Base-by-base conservation (phyloP, 1,140 invertebrate genomes). In the Anadara kagoshimensis region DNA sequence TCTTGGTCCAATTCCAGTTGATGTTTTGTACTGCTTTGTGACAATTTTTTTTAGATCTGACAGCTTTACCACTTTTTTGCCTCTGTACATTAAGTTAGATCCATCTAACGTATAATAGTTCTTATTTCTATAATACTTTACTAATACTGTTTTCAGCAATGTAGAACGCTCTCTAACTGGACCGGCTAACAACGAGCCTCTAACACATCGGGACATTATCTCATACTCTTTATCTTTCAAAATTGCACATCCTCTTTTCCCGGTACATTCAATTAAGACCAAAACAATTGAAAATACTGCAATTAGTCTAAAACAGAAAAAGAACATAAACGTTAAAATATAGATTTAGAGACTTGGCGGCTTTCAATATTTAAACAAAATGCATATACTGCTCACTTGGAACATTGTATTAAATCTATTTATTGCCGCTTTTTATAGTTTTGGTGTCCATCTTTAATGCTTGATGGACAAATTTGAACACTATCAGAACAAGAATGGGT, bases 1-100 rank as follows among this genome's bases (percentile, higher is more conserved):
- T 16, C 54, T 57, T 8, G 54, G 54, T 57, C 54, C 54, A 26
- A 57, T 57, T 20, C 54, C 5, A 12, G 24, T 57, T 57, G 24
- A 5, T 57, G 24, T 14, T 53, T 7, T 53, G 51, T 53, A 53
- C 51, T n/a, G 16, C 51, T n/a, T 20, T 14, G 16, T 14, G 51
- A 53, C 51, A 53, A 14, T 53, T 20, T 14, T 53, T 20, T 53
- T 53, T 53, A 14, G 16, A n/a, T n/a, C 16, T 14, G 22, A 53
- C 51, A 53, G 51, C 16, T 20, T 53, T 53, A 53, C 22, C 22
- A 53, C 22, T 20, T n/a, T n/a, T n/a, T n/a, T 53, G 22, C 22
- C 16, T n/a, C 7, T 20, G 54, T 57, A 26, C 8, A 26, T 20
- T 20, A 26, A 26, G 54, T n/a, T n/a, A n/a, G n/a, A n/a, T 26